Evolutionary conservation across 2,888 invertebrate species (phyloP), one percentile per base, ranked within the genome.

Genomic region (Philopedon plagiatum): DNA sequence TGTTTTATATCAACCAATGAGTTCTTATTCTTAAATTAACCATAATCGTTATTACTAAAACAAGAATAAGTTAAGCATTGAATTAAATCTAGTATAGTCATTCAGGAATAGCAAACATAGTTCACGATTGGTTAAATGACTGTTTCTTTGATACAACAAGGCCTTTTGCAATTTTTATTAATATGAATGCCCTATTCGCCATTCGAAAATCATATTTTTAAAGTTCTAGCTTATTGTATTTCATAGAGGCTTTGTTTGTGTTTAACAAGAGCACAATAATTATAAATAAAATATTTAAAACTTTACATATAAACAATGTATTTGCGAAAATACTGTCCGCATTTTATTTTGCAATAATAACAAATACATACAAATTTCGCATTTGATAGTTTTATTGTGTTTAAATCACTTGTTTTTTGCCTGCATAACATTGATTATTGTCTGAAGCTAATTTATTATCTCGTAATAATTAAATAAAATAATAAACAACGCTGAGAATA

Each of bases 331-430:
- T 32, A 15, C 41, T 13, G 5, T 41, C 1, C 9, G 9, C 2
- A 19, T 44, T 19, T 44, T 44, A 9, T 44, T 19, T 44, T 9
- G 21, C 19, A 44, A 7, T 4, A 44, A 21, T 19, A 44, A 19
- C 44, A 21, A 44, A 19, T 9, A 44, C 9, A 44, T 5, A 46
- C 21, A 23, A 21, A 46, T 46, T 21, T n/a, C 21, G 21, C 15
- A 5, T 41, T 11, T 44, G 9, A 23, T 46, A 4, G 11, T 46
- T 46, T 46, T 46, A 46, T 46, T 44, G 8, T 18, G 18, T 44
- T 44, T 44, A 44, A 44, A 21, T 44, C 9, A 19, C 19, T 21
- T 46, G 46, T 46, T 46, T 46, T 46, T 46, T 21, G 46, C 9
- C n/a, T 46, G n/a, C 11, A 21, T 11, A 21, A 46, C 21, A 46